A percentile compares a stretch with the other conserved stretches of the same genome.
Evolutionary conservation across 2,797 vertebrate species (phyloP).

Genomic region (Sebastolobus alascanus): DNA sequence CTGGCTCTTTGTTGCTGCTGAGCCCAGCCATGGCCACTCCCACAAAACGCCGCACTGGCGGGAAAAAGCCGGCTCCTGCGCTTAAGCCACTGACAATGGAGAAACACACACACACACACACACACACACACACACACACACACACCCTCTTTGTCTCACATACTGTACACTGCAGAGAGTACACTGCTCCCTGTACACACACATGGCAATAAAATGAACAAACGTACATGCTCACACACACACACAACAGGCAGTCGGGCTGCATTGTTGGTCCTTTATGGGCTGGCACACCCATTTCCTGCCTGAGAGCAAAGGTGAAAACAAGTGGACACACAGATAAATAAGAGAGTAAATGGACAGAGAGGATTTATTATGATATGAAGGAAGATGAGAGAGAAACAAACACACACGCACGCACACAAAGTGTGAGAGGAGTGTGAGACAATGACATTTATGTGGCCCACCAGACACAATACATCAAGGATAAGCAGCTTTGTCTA

Average conservation of each 20-base stretch:
- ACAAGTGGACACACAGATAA: conserved; percentile 36
- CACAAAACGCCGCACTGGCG: conserved; percentile 83
- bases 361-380: background rate
- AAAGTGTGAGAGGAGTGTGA: conserved; percentile 17
- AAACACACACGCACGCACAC: background rate
- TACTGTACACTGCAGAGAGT: conserved; percentile 43
- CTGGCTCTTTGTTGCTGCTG: conserved; percentile 70
- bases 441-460: conserved; percentile 43
- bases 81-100: conserved; percentile 66
- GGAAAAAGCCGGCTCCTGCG: conserved; percentile 79
- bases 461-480: conserved; percentile 50
- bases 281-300: conserved; percentile 62
- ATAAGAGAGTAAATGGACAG: conserved; percentile 15
- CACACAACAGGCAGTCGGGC: background rate
- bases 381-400: background rate
- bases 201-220: conserved; percentile 23
- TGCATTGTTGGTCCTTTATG: conserved; percentile 43
- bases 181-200: conserved; percentile 25
- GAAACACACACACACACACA: conserved; percentile 39
- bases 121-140: conserved; percentile 31
- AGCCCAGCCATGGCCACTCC: conserved; percentile 70
- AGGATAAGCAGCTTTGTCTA: conserved; percentile 50
- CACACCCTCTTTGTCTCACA: conserved; percentile 58
- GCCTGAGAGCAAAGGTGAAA: conserved; percentile 60
- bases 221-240: background rate